Conservation (phyloP, 1,140 invertebrate species). For the Harlomillsia oculata region DNA sequence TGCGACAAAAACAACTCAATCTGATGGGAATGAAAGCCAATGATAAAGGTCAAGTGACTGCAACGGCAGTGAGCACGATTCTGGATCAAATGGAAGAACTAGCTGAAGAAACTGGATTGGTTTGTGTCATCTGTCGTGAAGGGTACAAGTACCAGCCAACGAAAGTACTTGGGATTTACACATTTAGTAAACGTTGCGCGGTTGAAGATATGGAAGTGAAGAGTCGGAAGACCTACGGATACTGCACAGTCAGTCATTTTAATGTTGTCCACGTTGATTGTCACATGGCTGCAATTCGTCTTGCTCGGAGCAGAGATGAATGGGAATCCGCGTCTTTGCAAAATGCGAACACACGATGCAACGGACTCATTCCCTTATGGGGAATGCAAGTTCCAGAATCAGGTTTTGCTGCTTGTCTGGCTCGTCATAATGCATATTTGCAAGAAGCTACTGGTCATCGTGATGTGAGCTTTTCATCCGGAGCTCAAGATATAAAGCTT, state of each 20-base stretch:
- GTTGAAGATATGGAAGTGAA: conserved; percentile 90
- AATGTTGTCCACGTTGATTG: conserved; percentile 97
- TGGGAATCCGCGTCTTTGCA: conserved; percentile 96
- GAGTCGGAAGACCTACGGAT: conserved; percentile 57
- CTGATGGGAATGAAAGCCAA: conserved; percentile 92
- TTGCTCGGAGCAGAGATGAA: conserved; percentile 72
- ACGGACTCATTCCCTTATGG: conserved; percentile 90
- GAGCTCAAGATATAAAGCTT: conserved; percentile 88
- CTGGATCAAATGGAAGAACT: conserved; percentile 89
- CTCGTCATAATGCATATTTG: conserved; percentile 74
- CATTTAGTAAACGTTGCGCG: conserved; percentile 88
- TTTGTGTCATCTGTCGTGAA: conserved; percentile 96
- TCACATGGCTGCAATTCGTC: conserved; percentile 85
- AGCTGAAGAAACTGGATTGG: conserved; percentile 87
- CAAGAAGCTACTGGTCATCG: conserved; percentile 45
- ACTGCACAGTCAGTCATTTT: conserved; percentile 93
- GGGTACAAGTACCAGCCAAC: conserved; percentile 90
- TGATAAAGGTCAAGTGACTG: conserved; percentile 72
- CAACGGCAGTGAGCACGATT: conserved; percentile 78
- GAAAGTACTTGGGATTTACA: conserved; percentile 91
- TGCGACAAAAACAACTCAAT: conserved; percentile 87
- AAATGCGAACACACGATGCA: conserved; percentile 95
- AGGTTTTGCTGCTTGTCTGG: conserved; percentile 84
- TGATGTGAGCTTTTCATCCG: conserved; percentile 77
- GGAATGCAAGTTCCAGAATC: conserved; percentile 91